These are phyloP conservation scores for Nomada goodeniana DNA, from an alignment of 2,888 invertebrate genomes.

Conservation along the genomic window DNA sequence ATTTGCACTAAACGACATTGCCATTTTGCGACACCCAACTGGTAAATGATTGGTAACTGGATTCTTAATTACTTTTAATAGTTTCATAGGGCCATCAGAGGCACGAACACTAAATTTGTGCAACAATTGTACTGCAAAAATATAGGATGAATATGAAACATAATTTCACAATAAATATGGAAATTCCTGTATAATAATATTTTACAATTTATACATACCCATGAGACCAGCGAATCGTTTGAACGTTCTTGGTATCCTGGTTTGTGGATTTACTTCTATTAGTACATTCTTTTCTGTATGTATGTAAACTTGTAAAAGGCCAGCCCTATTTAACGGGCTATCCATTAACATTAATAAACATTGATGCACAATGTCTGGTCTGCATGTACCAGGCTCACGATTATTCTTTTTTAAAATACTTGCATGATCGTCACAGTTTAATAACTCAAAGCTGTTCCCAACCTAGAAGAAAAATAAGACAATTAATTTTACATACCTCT, in stretches of 20 bases:
- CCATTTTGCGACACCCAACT: slow-evolving; percentile 95
- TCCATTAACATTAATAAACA: slow-evolving; percentile 99
- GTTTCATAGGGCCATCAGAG: slow-evolving; percentile 93
- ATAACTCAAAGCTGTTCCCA: slow-evolving; percentile 93
- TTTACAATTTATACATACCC: slow-evolving; percentile 86
- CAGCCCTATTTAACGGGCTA: slow-evolving; percentile 98
- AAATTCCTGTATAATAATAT: not conserved
- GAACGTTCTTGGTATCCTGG: slow-evolving; percentile 98
- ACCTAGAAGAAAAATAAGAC: slow-evolving; percentile 85
- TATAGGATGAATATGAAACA: slow-evolving; percentile 67
- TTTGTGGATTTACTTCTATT: slow-evolving; percentile 98
- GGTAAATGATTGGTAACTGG: slow-evolving; percentile 97
- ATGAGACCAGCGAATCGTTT: slow-evolving; percentile 98
- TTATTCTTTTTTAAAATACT: slow-evolving; percentile 93
- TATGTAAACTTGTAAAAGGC: slow-evolving; percentile 97
- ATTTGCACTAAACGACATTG: slow-evolving; percentile 95
- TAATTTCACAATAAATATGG: not conserved
- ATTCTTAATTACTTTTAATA: slow-evolving; percentile 98
- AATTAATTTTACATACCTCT: no score
- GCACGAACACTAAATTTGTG: slow-evolving; percentile 97
- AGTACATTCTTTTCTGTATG: slow-evolving; percentile 96
- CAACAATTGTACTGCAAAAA: slow-evolving; percentile 94
- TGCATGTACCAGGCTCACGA: slow-evolving; percentile 93
- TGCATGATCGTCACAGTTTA: slow-evolving; percentile 97
- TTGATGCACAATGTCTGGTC: slow-evolving; percentile 99